A percentile compares a stretch with the other conserved stretches of the same genome.
Evolutionary conservation across 1,140 invertebrate species (phyloP).

Genomic region (Leucophenga varia): DNA sequence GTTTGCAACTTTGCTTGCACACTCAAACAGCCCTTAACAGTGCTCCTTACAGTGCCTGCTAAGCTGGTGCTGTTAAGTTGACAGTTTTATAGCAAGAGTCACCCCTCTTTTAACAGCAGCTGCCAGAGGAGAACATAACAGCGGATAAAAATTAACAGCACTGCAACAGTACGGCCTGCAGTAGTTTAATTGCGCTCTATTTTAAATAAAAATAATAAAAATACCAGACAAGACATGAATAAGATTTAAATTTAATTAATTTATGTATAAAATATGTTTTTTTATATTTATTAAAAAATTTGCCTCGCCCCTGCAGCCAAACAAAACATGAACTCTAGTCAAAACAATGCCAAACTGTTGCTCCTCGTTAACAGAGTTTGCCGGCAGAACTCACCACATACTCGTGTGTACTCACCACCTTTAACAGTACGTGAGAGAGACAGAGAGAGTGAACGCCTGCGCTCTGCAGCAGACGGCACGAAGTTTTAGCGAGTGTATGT

Average conservation of each 20-base stretch:
- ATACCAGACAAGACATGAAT: too few species aligned
- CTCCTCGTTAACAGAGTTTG: conserved; percentile 25
- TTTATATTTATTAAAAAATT: too few species aligned
- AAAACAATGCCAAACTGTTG: conserved; percentile 39
- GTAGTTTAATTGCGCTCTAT: too few species aligned
- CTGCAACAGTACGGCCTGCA: too few species aligned
- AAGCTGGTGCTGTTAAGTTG: conserved; percentile 4
- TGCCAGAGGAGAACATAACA: conserved; percentile 7
- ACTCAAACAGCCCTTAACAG: too few species aligned
- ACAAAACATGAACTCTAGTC: too few species aligned
- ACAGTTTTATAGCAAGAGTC: conserved; percentile 36
- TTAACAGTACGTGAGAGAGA: too few species aligned
- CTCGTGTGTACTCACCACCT: conserved; percentile 7
- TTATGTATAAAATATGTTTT: too few species aligned
- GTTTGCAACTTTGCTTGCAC: too few species aligned
- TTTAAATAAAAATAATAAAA: not conserved
- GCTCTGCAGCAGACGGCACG: conserved; percentile 11
- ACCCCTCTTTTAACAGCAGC: conserved; percentile 10
- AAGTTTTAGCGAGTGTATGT: not conserved
- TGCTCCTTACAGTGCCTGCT: too few species aligned
- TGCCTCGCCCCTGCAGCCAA: too few species aligned
- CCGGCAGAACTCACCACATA: conserved; percentile 12
- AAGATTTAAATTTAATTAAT: too few species aligned
- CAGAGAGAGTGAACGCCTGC: conserved; percentile 27
- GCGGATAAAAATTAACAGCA: conserved; percentile 30